These are phyloP conservation scores for Phengaris alcon DNA, from an alignment of 2,888 invertebrate species.

Conservation along the genomic window DNA sequence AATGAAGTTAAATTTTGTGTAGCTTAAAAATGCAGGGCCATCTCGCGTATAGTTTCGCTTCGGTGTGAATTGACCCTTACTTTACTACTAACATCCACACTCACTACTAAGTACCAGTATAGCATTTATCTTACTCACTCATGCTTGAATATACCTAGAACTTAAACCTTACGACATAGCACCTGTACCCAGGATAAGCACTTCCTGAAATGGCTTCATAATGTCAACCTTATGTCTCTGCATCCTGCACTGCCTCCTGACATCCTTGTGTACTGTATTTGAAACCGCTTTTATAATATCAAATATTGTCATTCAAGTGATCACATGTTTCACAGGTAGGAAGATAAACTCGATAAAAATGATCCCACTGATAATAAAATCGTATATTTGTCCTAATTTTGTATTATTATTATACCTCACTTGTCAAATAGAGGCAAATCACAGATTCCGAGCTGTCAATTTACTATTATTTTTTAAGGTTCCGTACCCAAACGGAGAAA, in stretches of 20 bases:
- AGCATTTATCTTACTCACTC: too few species aligned
- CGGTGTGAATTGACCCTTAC: too few species aligned
- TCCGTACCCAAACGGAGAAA: too few species aligned
- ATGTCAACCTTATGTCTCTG: not conserved
- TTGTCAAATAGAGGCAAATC: too few species aligned
- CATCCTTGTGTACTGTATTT: not conserved
- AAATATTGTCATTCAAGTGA: not conserved
- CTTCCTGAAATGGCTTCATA: not conserved
- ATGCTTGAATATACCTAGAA: not conserved
- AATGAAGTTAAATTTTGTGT: too few species aligned
- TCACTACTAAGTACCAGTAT: too few species aligned
- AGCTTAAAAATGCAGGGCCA: too few species aligned
- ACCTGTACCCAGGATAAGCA: not conserved
- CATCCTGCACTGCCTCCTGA: not conserved
- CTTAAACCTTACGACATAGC: not conserved
- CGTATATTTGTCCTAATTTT: not conserved
- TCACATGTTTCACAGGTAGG: not conserved
- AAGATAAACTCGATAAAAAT: slow-evolving; percentile 8
- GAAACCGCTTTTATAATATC: not conserved
- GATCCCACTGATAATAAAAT: not conserved
- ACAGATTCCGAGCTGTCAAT: too few species aligned
- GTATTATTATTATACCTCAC: too few species aligned
- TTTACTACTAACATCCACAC: too few species aligned
- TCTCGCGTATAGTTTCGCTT: too few species aligned
- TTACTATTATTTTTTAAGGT: too few species aligned